These are phyloP conservation scores for Hipposideros larvatus DNA, from an alignment of 2,797 vertebrate species.

Conservation along the genomic window DNA sequence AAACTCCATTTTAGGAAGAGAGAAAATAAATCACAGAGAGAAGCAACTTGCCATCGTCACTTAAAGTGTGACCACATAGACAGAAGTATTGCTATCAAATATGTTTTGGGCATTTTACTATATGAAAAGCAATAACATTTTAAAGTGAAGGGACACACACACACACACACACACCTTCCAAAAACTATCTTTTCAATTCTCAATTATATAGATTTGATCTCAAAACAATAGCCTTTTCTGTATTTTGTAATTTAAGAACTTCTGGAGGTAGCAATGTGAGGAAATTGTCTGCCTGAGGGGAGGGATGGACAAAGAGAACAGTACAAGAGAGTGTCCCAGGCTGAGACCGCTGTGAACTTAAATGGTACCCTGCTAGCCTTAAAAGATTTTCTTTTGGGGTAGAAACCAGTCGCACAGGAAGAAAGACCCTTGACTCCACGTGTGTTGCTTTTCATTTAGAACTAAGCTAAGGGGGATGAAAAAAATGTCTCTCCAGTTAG, in stretches of 20 bases:
- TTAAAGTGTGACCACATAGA: conserved; percentile 59
- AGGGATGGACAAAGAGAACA: neutral
- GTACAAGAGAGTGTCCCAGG: neutral
- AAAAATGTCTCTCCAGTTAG: neutral
- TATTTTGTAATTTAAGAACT: neutral
- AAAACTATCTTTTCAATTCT: conserved; percentile 26
- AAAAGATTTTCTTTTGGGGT: neutral
- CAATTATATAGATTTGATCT: neutral
- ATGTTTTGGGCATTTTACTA: conserved; percentile 61
- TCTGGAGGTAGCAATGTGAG: neutral
- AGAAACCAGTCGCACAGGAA: neutral
- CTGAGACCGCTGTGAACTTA: neutral
- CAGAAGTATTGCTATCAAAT: conserved; percentile 61
- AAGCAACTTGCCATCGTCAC: neutral
- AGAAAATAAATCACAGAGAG: conserved; percentile 38
- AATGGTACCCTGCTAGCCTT: neutral
- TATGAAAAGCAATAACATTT: conserved; percentile 35
- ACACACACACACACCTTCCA: neutral
- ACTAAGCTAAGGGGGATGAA: neutral
- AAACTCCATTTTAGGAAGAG: conserved; percentile 20
- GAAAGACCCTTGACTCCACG: neutral
- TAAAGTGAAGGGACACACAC: neutral
- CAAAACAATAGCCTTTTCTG: neutral
- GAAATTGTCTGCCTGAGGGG: neutral
- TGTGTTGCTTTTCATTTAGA: conserved; percentile 15